These are phyloP conservation scores for Nephrotoma appendiculata DNA, from an alignment of 2,888 invertebrate species.

Conservation along the genomic window DNA sequence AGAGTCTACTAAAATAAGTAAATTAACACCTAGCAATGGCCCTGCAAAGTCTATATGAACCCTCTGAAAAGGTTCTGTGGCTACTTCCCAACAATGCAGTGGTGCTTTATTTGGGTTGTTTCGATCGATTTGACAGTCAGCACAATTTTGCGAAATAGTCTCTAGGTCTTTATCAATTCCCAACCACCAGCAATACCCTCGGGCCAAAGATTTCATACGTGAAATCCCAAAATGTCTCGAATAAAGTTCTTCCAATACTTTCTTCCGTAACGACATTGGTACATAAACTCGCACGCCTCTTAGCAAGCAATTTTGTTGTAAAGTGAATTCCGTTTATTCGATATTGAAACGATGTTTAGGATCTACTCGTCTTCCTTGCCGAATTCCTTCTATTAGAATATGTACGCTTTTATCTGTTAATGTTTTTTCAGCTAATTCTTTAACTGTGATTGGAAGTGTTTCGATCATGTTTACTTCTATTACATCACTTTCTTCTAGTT, in stretches of 20 bases:
- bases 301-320: neutral
- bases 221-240: conserved; percentile 12
- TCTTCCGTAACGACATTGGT: no score
- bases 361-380: neutral
- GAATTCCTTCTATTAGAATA: neutral
- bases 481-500: neutral
- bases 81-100: conserved; percentile 9
- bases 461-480: neutral
- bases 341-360: neutral
- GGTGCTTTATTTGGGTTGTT: conserved; percentile 9
- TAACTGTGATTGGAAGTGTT: neutral
- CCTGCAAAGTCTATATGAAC: neutral
- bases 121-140: conserved; percentile 8
- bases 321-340: neutral
- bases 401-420: neutral
- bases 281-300: neutral
- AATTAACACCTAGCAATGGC: neutral
- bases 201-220: conserved; percentile 14
- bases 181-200: conserved; percentile 18
- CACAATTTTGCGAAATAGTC: conserved; percentile 13
- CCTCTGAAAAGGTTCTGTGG: conserved; percentile 9
- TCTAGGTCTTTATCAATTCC: conserved; percentile 14
- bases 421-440: neutral
- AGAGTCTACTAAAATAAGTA: neutral
- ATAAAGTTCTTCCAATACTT: conserved; percentile 12